phyloP scores from a whole-genome alignment of 2,797 vertebrate genomes.

The Myripristis murdjan region DNA sequence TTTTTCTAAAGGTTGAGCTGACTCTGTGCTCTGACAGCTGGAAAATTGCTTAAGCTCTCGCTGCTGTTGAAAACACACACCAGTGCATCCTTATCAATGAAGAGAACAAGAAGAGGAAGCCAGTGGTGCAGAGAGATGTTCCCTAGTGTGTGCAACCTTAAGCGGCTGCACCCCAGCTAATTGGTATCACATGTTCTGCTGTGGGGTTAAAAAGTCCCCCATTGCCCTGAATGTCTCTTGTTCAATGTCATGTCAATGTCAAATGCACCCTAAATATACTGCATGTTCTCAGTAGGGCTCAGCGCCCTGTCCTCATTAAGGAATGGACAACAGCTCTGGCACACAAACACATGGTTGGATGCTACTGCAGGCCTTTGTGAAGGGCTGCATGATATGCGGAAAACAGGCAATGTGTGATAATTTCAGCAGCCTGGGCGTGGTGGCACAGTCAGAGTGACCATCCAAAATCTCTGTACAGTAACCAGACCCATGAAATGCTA shows the following conservation, averaged over 20 bases:
- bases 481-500: too few relatives aligned
- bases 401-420: too few relatives aligned
- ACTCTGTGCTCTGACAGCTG: neutral
- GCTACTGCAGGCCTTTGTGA: neutral
- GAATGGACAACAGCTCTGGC: constrained; percentile 32
- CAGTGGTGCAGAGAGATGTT: constrained; percentile 4
- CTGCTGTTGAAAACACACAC: neutral
- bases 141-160: neutral
- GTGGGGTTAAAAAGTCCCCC: constrained; percentile 51
- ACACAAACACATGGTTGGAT: constrained; percentile 28
- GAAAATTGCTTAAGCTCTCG: neutral
- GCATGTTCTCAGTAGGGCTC: constrained; percentile 37
- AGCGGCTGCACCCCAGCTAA: constrained; percentile 15
- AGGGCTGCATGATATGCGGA: too few relatives aligned
- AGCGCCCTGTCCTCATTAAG: constrained; percentile 48
- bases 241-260: constrained; percentile 54
- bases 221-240: constrained; percentile 26
- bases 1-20: neutral
- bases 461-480: too few relatives aligned
- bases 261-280: constrained; percentile 47
- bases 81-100: neutral
- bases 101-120: constrained; percentile 2
- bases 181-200: constrained; percentile 11
- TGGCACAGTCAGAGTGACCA: too few relatives aligned
- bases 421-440: too few relatives aligned